Evolutionary conservation across 2,113 vertebrate species (phyloP).

Genomic region (Clinocottus analis): DNA sequence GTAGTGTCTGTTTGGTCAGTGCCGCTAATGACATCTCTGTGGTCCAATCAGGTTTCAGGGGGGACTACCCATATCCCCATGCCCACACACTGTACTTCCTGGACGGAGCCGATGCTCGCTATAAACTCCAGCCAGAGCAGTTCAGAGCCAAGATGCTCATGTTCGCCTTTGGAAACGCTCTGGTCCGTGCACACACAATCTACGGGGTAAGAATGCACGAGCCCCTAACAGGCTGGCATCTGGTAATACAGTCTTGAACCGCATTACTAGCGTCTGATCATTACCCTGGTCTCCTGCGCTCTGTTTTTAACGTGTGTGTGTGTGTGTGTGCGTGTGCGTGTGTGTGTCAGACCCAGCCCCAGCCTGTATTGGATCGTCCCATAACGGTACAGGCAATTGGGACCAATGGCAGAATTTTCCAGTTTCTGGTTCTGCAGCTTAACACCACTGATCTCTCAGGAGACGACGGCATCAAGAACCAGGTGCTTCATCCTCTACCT

Average conservation of each 20-base stretch:
- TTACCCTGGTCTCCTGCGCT: neutral
- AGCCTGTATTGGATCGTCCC: conserved; percentile 83
- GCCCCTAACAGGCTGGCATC: neutral
- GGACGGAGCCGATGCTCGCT: conserved; percentile 67
- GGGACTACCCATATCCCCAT: conserved; percentile 85
- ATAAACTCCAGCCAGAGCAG: conserved; percentile 83
- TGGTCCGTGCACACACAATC: conserved; percentile 84
- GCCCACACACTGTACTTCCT: conserved; percentile 89
- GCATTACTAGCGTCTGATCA: neutral
- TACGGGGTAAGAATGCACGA: conserved; percentile 83
- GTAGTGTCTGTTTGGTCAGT: neutral
- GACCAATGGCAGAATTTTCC: conserved; percentile 88
- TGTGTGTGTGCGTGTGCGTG: conserved; percentile 24
- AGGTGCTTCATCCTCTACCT: conserved; percentile 65
- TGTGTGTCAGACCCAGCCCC: conserved; percentile 78
- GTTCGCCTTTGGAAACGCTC: conserved; percentile 89
- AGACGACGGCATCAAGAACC: conserved; percentile 87
- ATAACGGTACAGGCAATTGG: conserved; percentile 88
- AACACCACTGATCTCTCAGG: conserved; percentile 88
- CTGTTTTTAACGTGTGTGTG: neutral
- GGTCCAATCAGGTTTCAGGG: conserved; percentile 84
- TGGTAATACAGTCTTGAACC: neutral
- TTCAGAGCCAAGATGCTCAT: conserved; percentile 90
- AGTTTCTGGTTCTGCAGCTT: conserved; percentile 91
- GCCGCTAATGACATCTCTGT: neutral